A percentile compares a stretch with the other conserved stretches of the same genome.
These are phyloP conservation scores for Littorina saxatilis DNA, from an alignment of 1,140 invertebrate species.

Conservation along the genomic window DNA sequence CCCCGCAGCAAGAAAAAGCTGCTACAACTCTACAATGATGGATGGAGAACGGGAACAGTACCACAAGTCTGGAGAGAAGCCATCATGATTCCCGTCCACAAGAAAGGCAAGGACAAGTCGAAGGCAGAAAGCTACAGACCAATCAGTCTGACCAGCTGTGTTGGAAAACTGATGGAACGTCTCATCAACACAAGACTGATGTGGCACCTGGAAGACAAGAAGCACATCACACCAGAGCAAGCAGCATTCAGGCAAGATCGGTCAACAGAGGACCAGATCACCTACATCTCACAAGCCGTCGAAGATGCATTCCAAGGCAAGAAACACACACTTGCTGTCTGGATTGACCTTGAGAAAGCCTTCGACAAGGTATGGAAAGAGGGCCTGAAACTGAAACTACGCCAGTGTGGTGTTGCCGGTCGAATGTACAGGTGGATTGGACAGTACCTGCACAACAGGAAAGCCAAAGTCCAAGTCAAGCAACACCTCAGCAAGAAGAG, in stretches of 20 bases:
- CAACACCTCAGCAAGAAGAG: constrained; percentile 27
- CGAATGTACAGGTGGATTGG: constrained; percentile 34
- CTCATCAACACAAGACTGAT: no score
- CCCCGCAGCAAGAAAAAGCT: neutral
- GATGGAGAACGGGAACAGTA: constrained; percentile 26
- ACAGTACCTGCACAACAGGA: constrained; percentile 26
- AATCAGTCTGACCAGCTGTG: constrained; percentile 42
- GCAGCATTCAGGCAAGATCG: neutral
- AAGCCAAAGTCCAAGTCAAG: constrained; percentile 18
- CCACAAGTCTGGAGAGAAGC: constrained; percentile 38
- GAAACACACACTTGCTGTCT: neutral
- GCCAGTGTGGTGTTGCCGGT: neutral
- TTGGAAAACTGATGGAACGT: constrained; percentile 31
- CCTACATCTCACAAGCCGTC: neutral
- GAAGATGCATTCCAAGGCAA: neutral
- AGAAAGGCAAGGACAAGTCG: constrained; percentile 37
- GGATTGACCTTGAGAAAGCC: no score
- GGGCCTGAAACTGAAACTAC: neutral
- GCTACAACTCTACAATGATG: constrained; percentile 39
- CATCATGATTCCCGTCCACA: constrained; percentile 34
- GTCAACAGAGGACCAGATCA: neutral
- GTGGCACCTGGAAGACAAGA: no score
- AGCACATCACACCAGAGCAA: neutral
- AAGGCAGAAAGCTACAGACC: constrained; percentile 38
- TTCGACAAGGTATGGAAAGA: no score